These are phyloP conservation scores for Colletes gigas DNA, from an alignment of 1,140 invertebrate species.

Conservation along the genomic window DNA sequence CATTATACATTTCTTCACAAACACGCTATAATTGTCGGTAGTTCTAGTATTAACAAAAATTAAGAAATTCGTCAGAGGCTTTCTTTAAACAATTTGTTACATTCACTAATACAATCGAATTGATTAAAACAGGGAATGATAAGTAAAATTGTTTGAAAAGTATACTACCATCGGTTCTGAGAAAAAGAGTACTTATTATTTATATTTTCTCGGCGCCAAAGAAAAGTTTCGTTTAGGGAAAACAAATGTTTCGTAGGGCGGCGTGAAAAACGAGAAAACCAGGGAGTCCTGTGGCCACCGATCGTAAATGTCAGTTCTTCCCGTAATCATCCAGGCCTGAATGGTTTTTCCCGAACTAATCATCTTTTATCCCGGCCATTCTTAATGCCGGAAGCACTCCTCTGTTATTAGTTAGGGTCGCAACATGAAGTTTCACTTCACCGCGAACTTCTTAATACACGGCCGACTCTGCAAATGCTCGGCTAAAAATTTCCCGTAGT, in stretches of 20 bases:
- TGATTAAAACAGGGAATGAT: not conserved
- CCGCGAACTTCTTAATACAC: not conserved
- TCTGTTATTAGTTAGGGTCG: not conserved
- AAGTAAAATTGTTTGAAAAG: not conserved
- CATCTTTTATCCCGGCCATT: conserved; percentile 14
- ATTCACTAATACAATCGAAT: too few species aligned
- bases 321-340: conserved; percentile 1
- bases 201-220: not conserved
- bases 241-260: not conserved
- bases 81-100: too few species aligned
- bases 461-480: too few species aligned
- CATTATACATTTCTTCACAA: too few species aligned
- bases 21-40: too few species aligned
- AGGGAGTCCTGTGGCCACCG: not conserved
- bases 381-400: conserved; percentile 5
- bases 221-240: not conserved
- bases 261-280: not conserved
- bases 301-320: not conserved
- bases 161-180: not conserved
- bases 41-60: too few species aligned
- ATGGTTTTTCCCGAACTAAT: not conserved
- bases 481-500: too few species aligned
- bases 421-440: not conserved
- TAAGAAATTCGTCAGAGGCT: too few species aligned
- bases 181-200: not conserved